Base-by-base conservation (phyloP, 2,888 invertebrate genomes). In the Euplagia quadripunctaria region DNA sequence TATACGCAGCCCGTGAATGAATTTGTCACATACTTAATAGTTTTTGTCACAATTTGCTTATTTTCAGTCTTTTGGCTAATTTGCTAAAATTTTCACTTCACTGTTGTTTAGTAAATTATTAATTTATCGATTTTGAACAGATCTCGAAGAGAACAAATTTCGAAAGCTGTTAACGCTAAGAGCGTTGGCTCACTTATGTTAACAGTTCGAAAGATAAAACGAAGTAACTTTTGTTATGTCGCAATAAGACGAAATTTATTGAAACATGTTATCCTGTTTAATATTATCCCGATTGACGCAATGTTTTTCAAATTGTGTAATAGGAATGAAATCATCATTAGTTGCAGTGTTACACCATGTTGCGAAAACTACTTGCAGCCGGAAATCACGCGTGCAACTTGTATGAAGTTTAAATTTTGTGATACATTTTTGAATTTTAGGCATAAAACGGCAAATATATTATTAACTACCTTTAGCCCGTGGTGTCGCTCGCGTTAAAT, bases 181-280 rank as follows among this genome's bases (percentile, higher is more conserved):
- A 58, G 20, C 11, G 58, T 5, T 12, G 31, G 20, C 20, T 58
- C 58, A 11, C 58, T 20, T 58, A 58, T 58, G 58, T 1, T 11
- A 31, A 12, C 4, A 11, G 12, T 31, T 58, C 20, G 20, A 58
- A 31, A 20, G 58, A 12, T 1, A 58, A 20, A 9, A 12, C 9
- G 0, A 58, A 20, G 58, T 58, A 58, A 58, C 20, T 12, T 58
- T 58, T 2, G 46, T 12, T 31, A n/a, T 68, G 64, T 68, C 55
- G 42, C 58, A 72, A 76, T 46, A 69, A 71, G 52, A 55, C n/a
- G 52, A 55, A 55, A 55, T 55, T 55, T 8, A n/a, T 58, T 12
- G 58, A 20, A 58, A 58, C 20, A 11, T 6, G 9, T 46, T 8
- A 46, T 46, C 11, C 11, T 11, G 46, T 46, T 1, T 11, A 46